Base-by-base conservation (phyloP, 2,797 vertebrate genomes). In the Rhodeus uyekii region DNA sequence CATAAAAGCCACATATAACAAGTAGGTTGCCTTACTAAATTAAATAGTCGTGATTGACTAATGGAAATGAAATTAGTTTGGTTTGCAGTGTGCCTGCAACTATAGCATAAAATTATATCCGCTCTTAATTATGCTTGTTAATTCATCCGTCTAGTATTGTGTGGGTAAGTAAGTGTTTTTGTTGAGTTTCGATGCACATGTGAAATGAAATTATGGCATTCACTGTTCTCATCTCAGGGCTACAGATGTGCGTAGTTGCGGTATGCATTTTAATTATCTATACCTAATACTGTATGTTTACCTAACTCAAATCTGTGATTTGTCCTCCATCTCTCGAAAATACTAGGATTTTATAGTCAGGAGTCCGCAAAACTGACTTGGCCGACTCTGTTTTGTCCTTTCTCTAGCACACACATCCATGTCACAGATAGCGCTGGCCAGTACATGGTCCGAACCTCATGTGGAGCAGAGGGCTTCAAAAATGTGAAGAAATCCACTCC, bases 1-100 rank as follows among this genome's bases (percentile, higher is more conserved):
- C 87, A 92, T 99, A 82, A 98, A 98, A 93, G 97, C 98, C 3
- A 97, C 97, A 0, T 97, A 97, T 86, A 99, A 99, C 94, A 99
- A 99, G 98, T 99, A 92, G 96, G 97, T 84, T 27, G 22, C 5
- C 27, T 34, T 24, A 18, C 38, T 19, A 27, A 69, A 53, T 19
- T 0, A 42, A 78, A 53, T 32, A 6, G 50, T 39, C 0, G 2
- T 19, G 73, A 42, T 29, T 19, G 16, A 22, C 39, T 5, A 69
- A 69, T 44, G 8, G 2, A 68, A 44, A 44, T 27, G 22, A 5
- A 65, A 13, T 65, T n/a, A 39, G 36, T 69, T 18, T 18, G 46
- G 29, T 24, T n/a, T n/a, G 38, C 38, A 14, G 3, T 68, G 7
- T 9, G 13, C 22, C 14, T 67, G 36, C 36, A 24, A 36, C n/a